Base-by-base conservation (phyloP, 1,140 invertebrate genomes). In the Steinernema feltiae region DNA sequence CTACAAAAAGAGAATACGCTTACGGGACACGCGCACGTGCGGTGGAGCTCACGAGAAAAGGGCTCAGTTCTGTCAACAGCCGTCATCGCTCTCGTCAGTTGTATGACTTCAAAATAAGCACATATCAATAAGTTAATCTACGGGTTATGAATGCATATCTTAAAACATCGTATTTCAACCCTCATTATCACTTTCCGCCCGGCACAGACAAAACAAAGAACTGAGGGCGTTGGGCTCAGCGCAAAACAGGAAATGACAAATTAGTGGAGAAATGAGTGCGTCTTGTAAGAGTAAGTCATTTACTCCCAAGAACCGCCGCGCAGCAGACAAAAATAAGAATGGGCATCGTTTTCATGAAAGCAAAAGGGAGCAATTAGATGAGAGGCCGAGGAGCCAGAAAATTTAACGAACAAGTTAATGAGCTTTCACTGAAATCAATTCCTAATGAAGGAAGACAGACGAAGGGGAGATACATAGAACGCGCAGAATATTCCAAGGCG, bases 371-470 rank as follows among this genome's bases (percentile, higher is more conserved):
- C 53, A 63, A 63, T 63, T 63, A 63, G 53, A 21, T 41, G 35
- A 27, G 24, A 63, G 24, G 24, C 24, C 53, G 53, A 63, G 41
- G 41, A 46, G 41, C 41, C 41, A 7, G 41, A 63, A 63, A 63
- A 15, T 63, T 63, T 7, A 63, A 63, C 53, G 24, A 63, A 63
- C 53, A 63, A 17, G 53, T 15, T 63, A 63, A 63, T 63, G 53
- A 63, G 53, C 53, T 27, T 63, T 15, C 53, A 63, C 7, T 63
- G 53, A 63, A 63, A 63, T 63, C 53, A 63, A 63, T 63, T 63
- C 24, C 53, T 63, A 63, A 63, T 63, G 53, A 27, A 63, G 53
- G 2, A 63, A 63, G 24, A 27, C 24, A 12, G 53, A 27, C 53
- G 7, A 41, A 12, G 53, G 24, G 7, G 53, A 27, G 3, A 3